These are phyloP conservation scores for Lacerta viridis DNA, from an alignment of 2,797 vertebrate species.

Conservation along the genomic window DNA sequence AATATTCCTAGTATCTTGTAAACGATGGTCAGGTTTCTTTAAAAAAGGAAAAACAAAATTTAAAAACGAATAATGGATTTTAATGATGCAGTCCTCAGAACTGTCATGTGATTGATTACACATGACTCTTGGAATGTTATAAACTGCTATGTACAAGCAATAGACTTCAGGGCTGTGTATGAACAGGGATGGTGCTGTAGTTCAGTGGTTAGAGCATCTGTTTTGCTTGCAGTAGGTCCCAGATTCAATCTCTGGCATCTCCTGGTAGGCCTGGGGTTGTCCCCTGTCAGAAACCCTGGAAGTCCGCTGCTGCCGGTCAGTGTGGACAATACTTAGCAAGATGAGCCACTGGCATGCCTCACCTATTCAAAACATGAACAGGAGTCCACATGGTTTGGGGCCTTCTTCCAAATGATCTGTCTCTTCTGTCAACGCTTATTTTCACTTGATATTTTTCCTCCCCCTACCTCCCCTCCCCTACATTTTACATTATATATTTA, in stretches of 20 bases:
- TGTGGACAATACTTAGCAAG: too few species aligned
- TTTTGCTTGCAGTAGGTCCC: too few species aligned
- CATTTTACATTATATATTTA: not conserved
- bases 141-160: not conserved
- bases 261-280: too few species aligned
- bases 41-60: not conserved
- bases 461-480: not conserved
- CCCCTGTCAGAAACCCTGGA: too few species aligned
- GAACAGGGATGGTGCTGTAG: too few species aligned
- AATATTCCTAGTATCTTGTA: slow-evolving; percentile 54
- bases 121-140: not conserved
- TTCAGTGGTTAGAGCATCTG: too few species aligned
- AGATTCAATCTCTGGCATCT: too few species aligned
- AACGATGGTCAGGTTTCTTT: slow-evolving; percentile 15
- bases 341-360: too few species aligned
- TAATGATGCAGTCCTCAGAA: not conserved
- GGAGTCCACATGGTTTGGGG: not conserved
- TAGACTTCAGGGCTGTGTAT: too few species aligned
- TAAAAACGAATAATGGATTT: not conserved
- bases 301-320: too few species aligned
- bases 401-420: not conserved
- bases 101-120: not conserved
- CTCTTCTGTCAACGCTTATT: not conserved
- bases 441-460: not conserved
- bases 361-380: not conserved